Percentiles rank a stretch among this genome's conserved stretches.
Conservation (phyloP, 2,113 vertebrate genomes). For the Caranx melampygus region DNA sequence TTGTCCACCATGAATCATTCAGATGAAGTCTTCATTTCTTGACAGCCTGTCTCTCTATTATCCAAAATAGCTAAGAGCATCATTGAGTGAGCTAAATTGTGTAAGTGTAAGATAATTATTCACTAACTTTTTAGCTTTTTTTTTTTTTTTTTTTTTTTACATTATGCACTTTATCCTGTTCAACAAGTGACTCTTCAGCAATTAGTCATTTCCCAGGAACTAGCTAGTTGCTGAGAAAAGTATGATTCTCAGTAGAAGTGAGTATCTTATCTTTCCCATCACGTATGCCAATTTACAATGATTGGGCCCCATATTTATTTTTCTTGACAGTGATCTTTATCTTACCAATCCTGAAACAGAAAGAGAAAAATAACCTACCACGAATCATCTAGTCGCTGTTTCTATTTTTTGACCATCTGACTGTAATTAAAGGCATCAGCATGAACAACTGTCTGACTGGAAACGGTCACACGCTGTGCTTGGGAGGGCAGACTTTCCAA, state of each 20-base stretch:
- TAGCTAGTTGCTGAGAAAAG: too few species aligned
- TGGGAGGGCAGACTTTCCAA: slow-evolving; percentile 51
- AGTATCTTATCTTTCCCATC: too few species aligned
- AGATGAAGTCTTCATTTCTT: slow-evolving; percentile 21
- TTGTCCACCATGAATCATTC: slow-evolving; percentile 29
- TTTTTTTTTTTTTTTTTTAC: neutral
- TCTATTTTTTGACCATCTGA: slow-evolving; percentile 71
- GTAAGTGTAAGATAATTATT: neutral
- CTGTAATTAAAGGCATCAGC: slow-evolving; percentile 78
- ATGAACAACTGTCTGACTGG: slow-evolving; percentile 51
- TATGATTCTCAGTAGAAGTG: too few species aligned
- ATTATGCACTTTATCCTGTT: neutral
- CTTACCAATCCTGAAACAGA: slow-evolving; percentile 44
- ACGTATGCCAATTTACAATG: slow-evolving; percentile 14
- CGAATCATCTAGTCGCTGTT: slow-evolving; percentile 64
- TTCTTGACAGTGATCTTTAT: slow-evolving; percentile 60
- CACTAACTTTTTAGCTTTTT: neutral
- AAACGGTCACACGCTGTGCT: slow-evolving; percentile 62
- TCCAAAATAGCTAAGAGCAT: slow-evolving; percentile 14
- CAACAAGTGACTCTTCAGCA: neutral
- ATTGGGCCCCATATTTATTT: slow-evolving; percentile 10
- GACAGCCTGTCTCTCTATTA: neutral
- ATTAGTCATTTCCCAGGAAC: too few species aligned
- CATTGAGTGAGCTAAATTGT: neutral
- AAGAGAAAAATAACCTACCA: slow-evolving; percentile 47